A percentile compares a stretch with the other conserved stretches of the same genome.
phyloP scores from a whole-genome alignment of 2,888 invertebrate species.

The Caenorhabditis angaria region DNA sequence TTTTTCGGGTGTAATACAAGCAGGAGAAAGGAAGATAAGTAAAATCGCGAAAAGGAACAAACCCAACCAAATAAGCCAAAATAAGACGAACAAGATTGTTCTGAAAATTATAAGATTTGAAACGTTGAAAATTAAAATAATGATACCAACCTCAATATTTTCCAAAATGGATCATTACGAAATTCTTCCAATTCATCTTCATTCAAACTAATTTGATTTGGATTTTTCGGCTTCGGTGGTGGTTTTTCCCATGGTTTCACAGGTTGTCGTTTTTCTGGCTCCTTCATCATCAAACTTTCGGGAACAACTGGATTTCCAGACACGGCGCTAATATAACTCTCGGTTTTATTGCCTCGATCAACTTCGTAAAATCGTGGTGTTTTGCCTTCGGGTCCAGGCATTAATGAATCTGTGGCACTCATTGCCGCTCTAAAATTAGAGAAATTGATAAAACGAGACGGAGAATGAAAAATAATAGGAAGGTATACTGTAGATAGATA shows the following conservation, averaged over 20 bases:
- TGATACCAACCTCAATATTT: conserved; percentile 41
- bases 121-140: too few species aligned
- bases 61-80: conserved; percentile 62
- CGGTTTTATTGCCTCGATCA: conserved; percentile 68
- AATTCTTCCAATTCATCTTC: conserved; percentile 52
- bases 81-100: conserved; percentile 54
- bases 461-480: not conserved
- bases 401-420: conserved; percentile 45
- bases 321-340: conserved; percentile 67
- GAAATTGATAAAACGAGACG: not conserved
- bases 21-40: conserved; percentile 58
- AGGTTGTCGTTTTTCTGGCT: conserved; percentile 13
- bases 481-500: not conserved
- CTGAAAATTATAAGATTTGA: conserved; percentile 44
- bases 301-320: conserved; percentile 60
- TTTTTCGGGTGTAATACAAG: conserved; percentile 52
- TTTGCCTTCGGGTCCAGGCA: conserved; percentile 61
- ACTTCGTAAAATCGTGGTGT: conserved; percentile 56
- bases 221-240: conserved; percentile 17
- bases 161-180: conserved; percentile 58
- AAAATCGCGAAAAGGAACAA: conserved; percentile 58
- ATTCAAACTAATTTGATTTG: conserved; percentile 47
- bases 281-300: conserved; percentile 30
- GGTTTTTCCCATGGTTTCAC: conserved; percentile 25
- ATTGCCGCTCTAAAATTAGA: not conserved